A percentile compares a stretch with the other conserved stretches of the same genome.
phyloP scores from a whole-genome alignment of 2,888 invertebrate species.

The Piscicola geometra region DNA sequence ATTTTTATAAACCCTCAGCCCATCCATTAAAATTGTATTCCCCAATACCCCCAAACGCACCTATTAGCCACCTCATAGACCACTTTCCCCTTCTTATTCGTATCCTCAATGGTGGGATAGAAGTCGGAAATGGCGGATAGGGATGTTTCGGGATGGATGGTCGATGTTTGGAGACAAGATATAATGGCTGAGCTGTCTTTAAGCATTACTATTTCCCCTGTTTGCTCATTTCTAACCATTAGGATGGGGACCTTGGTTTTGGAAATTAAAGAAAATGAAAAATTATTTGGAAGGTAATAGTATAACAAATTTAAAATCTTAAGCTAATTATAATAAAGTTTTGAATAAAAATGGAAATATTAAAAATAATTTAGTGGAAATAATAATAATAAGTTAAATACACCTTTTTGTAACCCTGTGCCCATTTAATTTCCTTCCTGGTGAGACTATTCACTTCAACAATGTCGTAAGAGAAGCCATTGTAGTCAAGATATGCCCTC shows the following conservation, averaged over 20 bases:
- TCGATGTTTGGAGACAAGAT: slow-evolving; percentile 73
- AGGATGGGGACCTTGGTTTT: background rate
- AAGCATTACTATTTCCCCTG: slow-evolving; percentile 61
- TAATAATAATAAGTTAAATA: slow-evolving; percentile 42
- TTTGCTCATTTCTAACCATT: background rate
- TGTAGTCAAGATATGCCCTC: slow-evolving; percentile 68
- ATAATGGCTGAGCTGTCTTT: slow-evolving; percentile 91
- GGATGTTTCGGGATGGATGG: slow-evolving; percentile 57
- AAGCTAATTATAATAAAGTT: background rate
- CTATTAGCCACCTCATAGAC: slow-evolving; percentile 11
- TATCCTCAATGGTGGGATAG: slow-evolving; percentile 40
- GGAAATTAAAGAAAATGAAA: too few relatives aligned
- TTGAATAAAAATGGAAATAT: slow-evolving; percentile 4
- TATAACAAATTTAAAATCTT: too few relatives aligned
- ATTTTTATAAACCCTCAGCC: too few relatives aligned
- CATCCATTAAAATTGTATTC: too few relatives aligned
- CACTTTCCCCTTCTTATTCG: slow-evolving; percentile 45
- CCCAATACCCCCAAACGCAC: background rate
- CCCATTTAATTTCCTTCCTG: slow-evolving; percentile 85
- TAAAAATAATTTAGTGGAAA: background rate
- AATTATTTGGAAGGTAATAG: too few relatives aligned
- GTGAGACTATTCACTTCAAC: slow-evolving; percentile 95
- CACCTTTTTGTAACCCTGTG: slow-evolving; percentile 81
- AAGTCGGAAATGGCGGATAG: background rate
- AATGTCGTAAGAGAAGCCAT: slow-evolving; percentile 87